phyloP scores from a whole-genome alignment of 2,888 invertebrate species.

The Amblyjoppa proteus region DNA sequence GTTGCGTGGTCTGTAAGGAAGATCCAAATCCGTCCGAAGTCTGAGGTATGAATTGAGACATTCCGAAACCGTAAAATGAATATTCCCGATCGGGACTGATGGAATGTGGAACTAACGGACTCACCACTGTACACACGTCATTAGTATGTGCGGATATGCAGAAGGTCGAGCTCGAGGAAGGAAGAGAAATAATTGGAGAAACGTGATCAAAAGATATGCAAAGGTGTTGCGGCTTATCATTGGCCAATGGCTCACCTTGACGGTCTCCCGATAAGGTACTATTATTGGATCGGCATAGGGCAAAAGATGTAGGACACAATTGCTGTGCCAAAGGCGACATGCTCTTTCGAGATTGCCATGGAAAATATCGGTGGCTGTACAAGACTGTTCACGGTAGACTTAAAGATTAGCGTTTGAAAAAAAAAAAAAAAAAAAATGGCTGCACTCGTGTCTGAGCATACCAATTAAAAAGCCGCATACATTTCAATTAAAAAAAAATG shows the following conservation, averaged over 20 bases:
- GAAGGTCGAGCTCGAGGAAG: slow-evolving; percentile 20
- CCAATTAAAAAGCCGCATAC: not conserved
- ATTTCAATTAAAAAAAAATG: not conserved
- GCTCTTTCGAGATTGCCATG: slow-evolving; percentile 18
- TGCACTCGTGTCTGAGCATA: not conserved
- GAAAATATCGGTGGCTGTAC: slow-evolving; percentile 18
- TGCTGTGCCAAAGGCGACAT: slow-evolving; percentile 19
- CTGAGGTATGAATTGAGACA: too few species aligned
- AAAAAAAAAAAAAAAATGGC: slow-evolving; percentile 11
- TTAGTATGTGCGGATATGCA: not conserved
- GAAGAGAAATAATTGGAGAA: slow-evolving; percentile 4
- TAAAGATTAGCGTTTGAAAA: slow-evolving; percentile 23
- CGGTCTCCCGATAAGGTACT: slow-evolving; percentile 16
- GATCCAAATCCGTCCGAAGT: too few species aligned
- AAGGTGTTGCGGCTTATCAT: slow-evolving; percentile 1
- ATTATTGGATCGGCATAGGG: slow-evolving; percentile 46
- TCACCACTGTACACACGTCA: not conserved
- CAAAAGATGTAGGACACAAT: slow-evolving; percentile 28
- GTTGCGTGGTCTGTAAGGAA: too few species aligned
- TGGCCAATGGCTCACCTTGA: slow-evolving; percentile 39
- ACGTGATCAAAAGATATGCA: slow-evolving; percentile 18
- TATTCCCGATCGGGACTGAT: too few species aligned
- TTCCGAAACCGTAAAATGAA: too few species aligned
- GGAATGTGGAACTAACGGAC: not conserved
- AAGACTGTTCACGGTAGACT: not conserved